These are phyloP conservation scores for Pseudonaja textilis DNA, from an alignment of 2,113 vertebrate species.

Conservation along the genomic window DNA sequence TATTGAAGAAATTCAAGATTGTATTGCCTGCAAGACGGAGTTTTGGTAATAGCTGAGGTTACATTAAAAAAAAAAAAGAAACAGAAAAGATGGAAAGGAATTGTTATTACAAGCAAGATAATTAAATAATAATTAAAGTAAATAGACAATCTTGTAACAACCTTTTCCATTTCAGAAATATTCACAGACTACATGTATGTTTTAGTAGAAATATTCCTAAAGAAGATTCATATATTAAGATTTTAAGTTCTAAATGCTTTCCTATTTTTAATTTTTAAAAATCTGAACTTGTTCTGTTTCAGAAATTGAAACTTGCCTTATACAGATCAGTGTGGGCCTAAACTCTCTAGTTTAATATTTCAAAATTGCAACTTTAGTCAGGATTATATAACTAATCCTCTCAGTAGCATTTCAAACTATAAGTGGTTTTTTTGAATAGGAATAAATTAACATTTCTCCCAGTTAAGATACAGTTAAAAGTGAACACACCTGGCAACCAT, in stretches of 20 bases:
- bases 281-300: background rate
- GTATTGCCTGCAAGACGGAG: background rate
- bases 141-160: background rate
- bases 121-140: background rate
- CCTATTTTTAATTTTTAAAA: background rate
- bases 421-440: background rate
- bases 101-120: background rate
- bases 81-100: background rate
- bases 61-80: background rate
- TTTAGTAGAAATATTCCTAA: background rate
- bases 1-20: background rate
- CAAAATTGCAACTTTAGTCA: background rate
- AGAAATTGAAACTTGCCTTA: background rate
- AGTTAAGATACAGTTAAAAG: constrained; percentile 1
- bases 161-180: background rate
- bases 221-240: background rate
- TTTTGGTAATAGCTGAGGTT: background rate
- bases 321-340: background rate
- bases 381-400: constrained; percentile 1
- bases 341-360: background rate
- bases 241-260: background rate
- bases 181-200: background rate
- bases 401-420: constrained; percentile 1
- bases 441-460: constrained; percentile 1
- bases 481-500: background rate